Evolutionary conservation across 2,888 invertebrate species (phyloP).

Genomic region (Tineola bisselliella): DNA sequence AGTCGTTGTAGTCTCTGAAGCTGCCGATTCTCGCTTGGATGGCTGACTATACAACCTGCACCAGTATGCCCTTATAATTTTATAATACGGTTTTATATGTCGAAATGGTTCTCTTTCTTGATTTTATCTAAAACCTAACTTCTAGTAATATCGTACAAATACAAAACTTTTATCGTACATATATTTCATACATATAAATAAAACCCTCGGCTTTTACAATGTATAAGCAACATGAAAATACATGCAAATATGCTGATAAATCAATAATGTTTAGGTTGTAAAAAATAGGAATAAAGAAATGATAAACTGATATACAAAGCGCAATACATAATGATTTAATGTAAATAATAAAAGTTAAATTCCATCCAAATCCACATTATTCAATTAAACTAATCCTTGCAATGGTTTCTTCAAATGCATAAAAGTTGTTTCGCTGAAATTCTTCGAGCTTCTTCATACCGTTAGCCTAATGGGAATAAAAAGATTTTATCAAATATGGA

Average conservation of each 20-base stretch:
- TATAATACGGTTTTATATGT: constrained; percentile 25
- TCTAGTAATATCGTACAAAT: neutral
- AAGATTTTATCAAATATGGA: constrained; percentile 39
- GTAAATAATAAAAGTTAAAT: constrained; percentile 3
- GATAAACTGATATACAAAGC: constrained; percentile 5
- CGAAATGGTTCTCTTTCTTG: constrained; percentile 21
- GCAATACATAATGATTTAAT: constrained; percentile 1
- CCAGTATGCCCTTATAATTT: constrained; percentile 21
- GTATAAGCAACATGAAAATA: neutral
- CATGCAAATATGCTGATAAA: neutral
- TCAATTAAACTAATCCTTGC: constrained; percentile 20
- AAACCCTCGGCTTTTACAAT: neutral
- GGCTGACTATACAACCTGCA: constrained; percentile 78
- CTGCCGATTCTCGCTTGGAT: constrained; percentile 81
- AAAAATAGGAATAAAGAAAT: neutral
- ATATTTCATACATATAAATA: neutral
- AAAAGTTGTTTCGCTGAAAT: neutral
- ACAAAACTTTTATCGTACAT: too few relatives aligned
- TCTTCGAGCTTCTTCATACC: constrained; percentile 39
- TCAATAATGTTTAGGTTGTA: neutral
- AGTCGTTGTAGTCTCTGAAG: constrained; percentile 82
- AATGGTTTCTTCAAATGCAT: constrained; percentile 49
- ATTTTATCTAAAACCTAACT: neutral
- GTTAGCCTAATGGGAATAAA: constrained; percentile 61
- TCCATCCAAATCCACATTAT: constrained; percentile 10